A percentile compares a stretch with the other conserved stretches of the same genome.
phyloP scores from a whole-genome alignment of 2,888 invertebrate species.

The Callosobruchus maculatus region DNA sequence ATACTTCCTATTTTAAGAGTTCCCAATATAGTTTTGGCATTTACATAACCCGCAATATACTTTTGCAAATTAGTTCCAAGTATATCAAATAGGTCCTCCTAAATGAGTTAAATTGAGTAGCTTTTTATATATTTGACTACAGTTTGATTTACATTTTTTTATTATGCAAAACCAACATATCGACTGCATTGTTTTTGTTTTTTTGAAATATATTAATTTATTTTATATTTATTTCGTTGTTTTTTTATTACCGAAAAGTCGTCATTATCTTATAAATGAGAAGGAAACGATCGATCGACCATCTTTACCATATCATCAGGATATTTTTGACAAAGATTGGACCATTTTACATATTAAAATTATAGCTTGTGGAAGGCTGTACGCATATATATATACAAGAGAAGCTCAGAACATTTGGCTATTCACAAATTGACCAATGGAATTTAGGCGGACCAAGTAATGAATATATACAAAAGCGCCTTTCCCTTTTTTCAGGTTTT shows the following conservation, averaged over 20 bases:
- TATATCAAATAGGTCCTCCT: not conserved
- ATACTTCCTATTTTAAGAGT: not conserved
- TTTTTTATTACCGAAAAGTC: slow-evolving; percentile 22
- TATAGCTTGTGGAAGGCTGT: not conserved
- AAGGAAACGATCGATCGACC: not conserved
- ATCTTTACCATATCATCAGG: not conserved
- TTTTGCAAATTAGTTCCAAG: slow-evolving; percentile 6
- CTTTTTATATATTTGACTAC: not conserved
- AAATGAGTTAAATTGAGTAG: too few species aligned
- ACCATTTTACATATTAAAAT: not conserved
- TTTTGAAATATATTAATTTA: slow-evolving; percentile 46
- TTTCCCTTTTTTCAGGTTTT: too few species aligned
- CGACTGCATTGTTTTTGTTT: slow-evolving; percentile 43
- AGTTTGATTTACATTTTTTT: slow-evolving; percentile 9
- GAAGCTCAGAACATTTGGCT: too few species aligned
- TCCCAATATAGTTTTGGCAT: too few species aligned
- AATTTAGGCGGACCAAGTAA: too few species aligned
- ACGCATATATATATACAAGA: too few species aligned
- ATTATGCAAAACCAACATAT: slow-evolving; percentile 28
- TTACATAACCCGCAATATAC: not conserved
- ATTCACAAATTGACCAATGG: too few species aligned
- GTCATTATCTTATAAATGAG: slow-evolving; percentile 1
- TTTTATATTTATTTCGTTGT: slow-evolving; percentile 40
- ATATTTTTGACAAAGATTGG: not conserved
- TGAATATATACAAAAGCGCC: too few species aligned